Evolutionary conservation across 2,113 vertebrate species (phyloP).

Genomic region (Mungos mungo): DNA sequence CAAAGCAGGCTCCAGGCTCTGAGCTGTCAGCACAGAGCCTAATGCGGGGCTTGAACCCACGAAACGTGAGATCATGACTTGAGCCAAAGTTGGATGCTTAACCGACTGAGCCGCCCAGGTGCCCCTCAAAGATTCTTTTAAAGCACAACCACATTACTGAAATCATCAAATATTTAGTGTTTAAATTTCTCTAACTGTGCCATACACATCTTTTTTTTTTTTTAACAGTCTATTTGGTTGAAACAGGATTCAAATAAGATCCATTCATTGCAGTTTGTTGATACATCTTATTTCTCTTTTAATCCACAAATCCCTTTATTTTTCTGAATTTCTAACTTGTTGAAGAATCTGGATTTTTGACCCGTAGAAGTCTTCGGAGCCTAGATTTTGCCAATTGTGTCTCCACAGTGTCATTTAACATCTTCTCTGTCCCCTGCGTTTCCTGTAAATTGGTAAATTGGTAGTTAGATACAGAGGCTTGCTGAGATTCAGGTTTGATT

Average conservation of each 20-base stretch:
- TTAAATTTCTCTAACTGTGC: not conserved
- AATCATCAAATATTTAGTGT: not conserved
- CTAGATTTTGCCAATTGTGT: slow-evolving; percentile 11
- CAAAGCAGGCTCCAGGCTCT: too few relatives aligned
- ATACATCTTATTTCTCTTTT: slow-evolving; percentile 19
- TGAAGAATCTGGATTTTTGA: slow-evolving; percentile 44
- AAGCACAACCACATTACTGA: not conserved
- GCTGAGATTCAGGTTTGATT: slow-evolving; percentile 32
- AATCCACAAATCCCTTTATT: not conserved
- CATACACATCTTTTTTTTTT: not conserved
- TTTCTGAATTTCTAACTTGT: slow-evolving; percentile 29
- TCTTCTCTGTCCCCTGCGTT: not conserved
- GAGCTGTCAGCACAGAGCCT: too few relatives aligned
- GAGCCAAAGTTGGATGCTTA: too few relatives aligned
- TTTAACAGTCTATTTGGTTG: not conserved
- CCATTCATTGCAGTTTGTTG: not conserved
- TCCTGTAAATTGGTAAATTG: not conserved
- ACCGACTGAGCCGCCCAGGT: too few relatives aligned
- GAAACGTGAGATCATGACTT: too few relatives aligned
- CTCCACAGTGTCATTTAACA: not conserved
- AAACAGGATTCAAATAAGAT: not conserved
- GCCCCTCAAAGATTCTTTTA: not conserved
- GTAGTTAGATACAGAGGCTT: slow-evolving; percentile 20
- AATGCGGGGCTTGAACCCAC: too few relatives aligned
- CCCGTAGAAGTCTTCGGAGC: slow-evolving; percentile 13